Percentiles rank a stretch among this genome's conserved stretches.
phyloP scores from a whole-genome alignment of 1,140 invertebrate species.

The Liolophura sinensis region DNA sequence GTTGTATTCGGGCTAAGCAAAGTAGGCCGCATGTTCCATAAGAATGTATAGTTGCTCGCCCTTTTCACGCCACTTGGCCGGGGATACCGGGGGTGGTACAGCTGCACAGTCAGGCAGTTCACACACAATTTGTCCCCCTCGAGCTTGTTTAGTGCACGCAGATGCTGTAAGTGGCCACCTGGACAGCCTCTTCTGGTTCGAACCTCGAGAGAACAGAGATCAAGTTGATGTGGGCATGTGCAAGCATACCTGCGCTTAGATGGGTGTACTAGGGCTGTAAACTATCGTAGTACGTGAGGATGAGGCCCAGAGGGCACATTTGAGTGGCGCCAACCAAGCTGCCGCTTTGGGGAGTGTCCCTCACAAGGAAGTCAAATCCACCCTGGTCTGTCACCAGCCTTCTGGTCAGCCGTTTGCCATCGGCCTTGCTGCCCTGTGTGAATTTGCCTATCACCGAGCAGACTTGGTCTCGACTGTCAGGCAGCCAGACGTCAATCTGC shows the following conservation, averaged over 20 bases:
- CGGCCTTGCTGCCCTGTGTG: constrained; percentile 13
- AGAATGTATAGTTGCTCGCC: too few species aligned
- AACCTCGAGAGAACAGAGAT: constrained; percentile 10
- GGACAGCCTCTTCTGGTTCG: constrained; percentile 6
- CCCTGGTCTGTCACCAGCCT: constrained; percentile 16
- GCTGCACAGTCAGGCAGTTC: too few species aligned
- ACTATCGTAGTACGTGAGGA: constrained; percentile 18
- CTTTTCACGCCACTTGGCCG: too few species aligned
- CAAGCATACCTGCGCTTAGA: constrained; percentile 11
- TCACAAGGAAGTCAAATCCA: constrained; percentile 14
- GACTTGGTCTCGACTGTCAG: constrained; percentile 10
- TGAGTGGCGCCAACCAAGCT: too few species aligned
- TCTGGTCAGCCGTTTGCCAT: constrained; percentile 7
- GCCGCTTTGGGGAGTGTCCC: constrained; percentile 9
- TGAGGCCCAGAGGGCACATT: constrained; percentile 12
- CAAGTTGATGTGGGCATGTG: constrained; percentile 20
- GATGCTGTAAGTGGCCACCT: constrained; percentile 9
- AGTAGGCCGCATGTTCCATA: too few species aligned
- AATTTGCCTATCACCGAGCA: constrained; percentile 19
- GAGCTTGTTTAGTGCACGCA: constrained; percentile 18
- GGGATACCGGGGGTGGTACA: too few species aligned
- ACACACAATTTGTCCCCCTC: too few species aligned
- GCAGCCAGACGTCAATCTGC: constrained; percentile 16
- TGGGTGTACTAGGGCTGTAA: constrained; percentile 6
- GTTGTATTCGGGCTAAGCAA: too few species aligned